Evolutionary conservation across 2,888 invertebrate species (phyloP).

Genomic region (Sericinus montela): DNA sequence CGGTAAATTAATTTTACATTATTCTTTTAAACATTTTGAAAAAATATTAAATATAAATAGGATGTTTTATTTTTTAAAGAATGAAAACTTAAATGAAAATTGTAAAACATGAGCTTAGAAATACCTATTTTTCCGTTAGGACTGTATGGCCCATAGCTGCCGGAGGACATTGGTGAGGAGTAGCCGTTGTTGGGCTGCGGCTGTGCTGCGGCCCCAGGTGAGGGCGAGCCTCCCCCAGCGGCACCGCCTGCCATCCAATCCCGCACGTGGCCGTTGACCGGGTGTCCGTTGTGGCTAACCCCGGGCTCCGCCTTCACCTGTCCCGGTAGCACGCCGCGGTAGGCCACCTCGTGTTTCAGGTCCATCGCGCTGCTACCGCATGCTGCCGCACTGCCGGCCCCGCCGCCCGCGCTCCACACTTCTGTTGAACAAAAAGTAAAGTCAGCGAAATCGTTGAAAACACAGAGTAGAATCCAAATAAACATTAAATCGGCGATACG

Average conservation of each 20-base stretch:
- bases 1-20: no score
- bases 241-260: slow-evolving; percentile 76
- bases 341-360: slow-evolving; percentile 82
- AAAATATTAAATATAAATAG: no score
- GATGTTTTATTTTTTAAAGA: background rate
- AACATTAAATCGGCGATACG: no score
- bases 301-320: slow-evolving; percentile 74
- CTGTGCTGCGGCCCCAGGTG: slow-evolving; percentile 83
- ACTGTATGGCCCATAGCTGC: slow-evolving; percentile 94
- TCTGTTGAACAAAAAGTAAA: slow-evolving; percentile 36
- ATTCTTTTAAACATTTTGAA: no score
- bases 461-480: no score
- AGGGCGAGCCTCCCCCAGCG: slow-evolving; percentile 76
- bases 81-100: no score
- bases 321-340: slow-evolving; percentile 72
- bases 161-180: slow-evolving; percentile 91
- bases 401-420: slow-evolving; percentile 77
- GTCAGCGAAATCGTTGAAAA: no score
- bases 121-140: slow-evolving; percentile 93
- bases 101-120: no score
- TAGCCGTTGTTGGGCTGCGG: slow-evolving; percentile 87
- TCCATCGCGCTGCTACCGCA: slow-evolving; percentile 81
- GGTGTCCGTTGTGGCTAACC: slow-evolving; percentile 73
- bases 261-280: slow-evolving; percentile 68
- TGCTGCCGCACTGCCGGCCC: slow-evolving; percentile 71